phyloP scores from a whole-genome alignment of 2,113 vertebrate genomes.

The Erinaceus europaeus region DNA sequence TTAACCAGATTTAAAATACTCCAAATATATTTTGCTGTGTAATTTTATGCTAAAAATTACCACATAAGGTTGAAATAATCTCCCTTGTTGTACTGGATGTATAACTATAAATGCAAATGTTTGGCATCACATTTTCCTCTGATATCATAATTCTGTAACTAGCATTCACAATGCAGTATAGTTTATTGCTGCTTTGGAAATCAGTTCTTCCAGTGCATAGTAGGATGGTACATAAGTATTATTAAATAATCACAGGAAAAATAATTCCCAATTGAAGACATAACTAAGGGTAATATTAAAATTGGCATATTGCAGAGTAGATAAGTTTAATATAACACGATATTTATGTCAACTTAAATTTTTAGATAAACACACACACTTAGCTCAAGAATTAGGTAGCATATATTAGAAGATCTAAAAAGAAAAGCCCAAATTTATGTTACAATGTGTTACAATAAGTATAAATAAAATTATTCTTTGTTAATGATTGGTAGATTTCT shows the following conservation, averaged over 20 bases:
- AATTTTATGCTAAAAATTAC: conserved; percentile 48
- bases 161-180: conserved; percentile 66
- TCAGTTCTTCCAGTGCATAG: conserved; percentile 68
- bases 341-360: conserved; percentile 72
- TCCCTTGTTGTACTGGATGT: conserved; percentile 64
- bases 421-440: conserved; percentile 71
- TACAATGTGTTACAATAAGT: conserved; percentile 78
- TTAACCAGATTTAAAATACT: conserved; percentile 23
- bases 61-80: conserved; percentile 62
- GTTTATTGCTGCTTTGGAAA: conserved; percentile 75
- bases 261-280: conserved; percentile 60
- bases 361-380: conserved; percentile 72
- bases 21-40: conserved; percentile 57
- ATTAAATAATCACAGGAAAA: conserved; percentile 62
- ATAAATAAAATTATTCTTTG: conserved; percentile 75
- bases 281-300: conserved; percentile 58
- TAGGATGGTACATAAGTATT: conserved; percentile 21
- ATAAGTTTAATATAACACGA: conserved; percentile 64
- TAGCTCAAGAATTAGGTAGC: conserved; percentile 73
- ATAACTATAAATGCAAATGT: conserved; percentile 73
- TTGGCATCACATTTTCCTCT: conserved; percentile 70
- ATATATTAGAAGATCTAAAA: conserved; percentile 70
- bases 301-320: conserved; percentile 74
- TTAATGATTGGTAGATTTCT: conserved; percentile 80
- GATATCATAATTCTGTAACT: conserved; percentile 74